Evolutionary conservation across 1,140 invertebrate genomes (phyloP).

Genomic region (Caenorhabditis tropicalis): DNA sequence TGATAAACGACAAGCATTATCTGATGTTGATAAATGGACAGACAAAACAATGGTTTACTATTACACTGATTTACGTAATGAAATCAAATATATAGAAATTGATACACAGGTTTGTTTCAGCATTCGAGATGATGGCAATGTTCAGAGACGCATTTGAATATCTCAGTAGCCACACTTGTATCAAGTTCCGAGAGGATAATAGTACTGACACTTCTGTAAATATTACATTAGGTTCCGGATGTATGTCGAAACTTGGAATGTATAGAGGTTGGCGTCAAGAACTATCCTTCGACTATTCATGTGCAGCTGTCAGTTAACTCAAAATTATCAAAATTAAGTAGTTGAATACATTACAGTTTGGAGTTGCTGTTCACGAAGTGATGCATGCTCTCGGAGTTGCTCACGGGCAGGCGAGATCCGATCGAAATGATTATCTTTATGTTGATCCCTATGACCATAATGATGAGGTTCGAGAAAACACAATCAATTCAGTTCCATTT

Average conservation of each 20-base stretch:
- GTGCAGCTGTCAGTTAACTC: too few relatives aligned
- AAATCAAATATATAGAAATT: neutral
- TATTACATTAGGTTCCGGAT: neutral
- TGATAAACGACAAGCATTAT: neutral
- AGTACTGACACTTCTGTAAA: neutral
- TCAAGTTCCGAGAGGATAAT: neutral
- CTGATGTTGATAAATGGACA: neutral
- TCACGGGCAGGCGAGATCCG: neutral
- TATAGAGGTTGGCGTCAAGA: neutral
- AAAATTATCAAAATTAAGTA: neutral
- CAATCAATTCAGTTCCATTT: neutral
- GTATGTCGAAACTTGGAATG: neutral
- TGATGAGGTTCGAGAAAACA: neutral
- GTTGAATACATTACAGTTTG: slow-evolving; percentile 19
- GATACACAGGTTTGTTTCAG: neutral
- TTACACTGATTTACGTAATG: neutral
- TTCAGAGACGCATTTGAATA: neutral
- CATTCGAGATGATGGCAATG: neutral
- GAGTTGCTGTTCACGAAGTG: neutral
- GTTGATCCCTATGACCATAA: neutral
- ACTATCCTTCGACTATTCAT: neutral
- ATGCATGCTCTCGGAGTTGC: slow-evolving; percentile 7
- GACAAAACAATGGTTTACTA: neutral
- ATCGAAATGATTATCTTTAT: neutral
- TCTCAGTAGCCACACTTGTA: neutral